Conservation (phyloP, 1,140 invertebrate genomes). For the Trissolcus basalis region DNA sequence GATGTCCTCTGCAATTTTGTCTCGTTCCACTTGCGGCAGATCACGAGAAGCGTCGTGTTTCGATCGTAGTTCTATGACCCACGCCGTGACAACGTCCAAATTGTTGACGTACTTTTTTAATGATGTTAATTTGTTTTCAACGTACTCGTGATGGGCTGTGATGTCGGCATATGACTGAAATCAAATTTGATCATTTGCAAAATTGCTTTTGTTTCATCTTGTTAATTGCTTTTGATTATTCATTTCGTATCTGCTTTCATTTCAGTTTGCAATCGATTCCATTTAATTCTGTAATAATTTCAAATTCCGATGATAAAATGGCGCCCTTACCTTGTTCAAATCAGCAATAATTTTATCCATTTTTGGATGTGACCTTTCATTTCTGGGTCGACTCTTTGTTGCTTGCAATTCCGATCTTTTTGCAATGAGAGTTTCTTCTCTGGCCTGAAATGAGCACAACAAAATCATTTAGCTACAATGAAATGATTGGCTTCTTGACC, state of each 20-base stretch:
- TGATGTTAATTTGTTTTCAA: slow-evolving; percentile 78
- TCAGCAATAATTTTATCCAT: slow-evolving; percentile 72
- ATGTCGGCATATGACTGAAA: slow-evolving; percentile 74
- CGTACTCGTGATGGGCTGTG: slow-evolving; percentile 78
- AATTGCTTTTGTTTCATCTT: not conserved
- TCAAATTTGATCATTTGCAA: not conserved
- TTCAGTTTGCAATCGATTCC: too few relatives aligned
- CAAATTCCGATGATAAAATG: too few relatives aligned
- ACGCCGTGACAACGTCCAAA: slow-evolving; percentile 78
- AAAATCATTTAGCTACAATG: not conserved
- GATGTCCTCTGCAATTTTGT: slow-evolving; percentile 78
- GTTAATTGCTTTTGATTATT: not conserved
- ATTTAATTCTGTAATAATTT: too few relatives aligned
- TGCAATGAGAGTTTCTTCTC: slow-evolving; percentile 80
- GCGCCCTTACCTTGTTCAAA: slow-evolving; percentile 76
- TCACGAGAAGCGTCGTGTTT: slow-evolving; percentile 76
- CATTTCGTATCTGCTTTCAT: too few relatives aligned
- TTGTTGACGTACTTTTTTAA: slow-evolving; percentile 79
- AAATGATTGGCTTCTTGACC: not conserved
- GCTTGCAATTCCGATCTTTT: slow-evolving; percentile 78
- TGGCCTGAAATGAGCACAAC: slow-evolving; percentile 76
- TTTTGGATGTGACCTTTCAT: slow-evolving; percentile 69
- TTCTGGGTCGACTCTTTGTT: slow-evolving; percentile 73
- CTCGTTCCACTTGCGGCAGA: slow-evolving; percentile 74
- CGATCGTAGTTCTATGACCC: slow-evolving; percentile 77